A percentile compares a stretch with the other conserved stretches of the same genome.
These are phyloP conservation scores for Trachurus trachurus DNA, from an alignment of 2,797 vertebrate genomes.

Conservation along the genomic window DNA sequence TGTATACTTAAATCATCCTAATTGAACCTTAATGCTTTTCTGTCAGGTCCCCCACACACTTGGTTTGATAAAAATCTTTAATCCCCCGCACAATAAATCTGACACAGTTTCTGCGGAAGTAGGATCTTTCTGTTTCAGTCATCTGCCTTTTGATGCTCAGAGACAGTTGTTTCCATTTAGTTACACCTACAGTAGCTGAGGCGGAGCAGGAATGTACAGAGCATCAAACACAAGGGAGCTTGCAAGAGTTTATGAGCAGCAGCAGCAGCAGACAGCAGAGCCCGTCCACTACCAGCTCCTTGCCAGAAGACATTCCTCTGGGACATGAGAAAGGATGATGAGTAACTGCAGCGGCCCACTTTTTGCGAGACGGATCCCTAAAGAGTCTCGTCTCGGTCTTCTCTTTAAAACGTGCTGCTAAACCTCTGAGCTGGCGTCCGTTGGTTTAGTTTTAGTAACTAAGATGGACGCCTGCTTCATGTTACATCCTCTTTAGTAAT, in stretches of 20 bases:
- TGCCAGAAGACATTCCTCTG: conserved; percentile 46
- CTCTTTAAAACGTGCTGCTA: not conserved
- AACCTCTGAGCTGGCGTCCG: conserved; percentile 6
- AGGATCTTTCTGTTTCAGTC: conserved; percentile 21
- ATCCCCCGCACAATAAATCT: conserved; percentile 16
- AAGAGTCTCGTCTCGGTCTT: conserved; percentile 1
- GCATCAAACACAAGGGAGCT: conserved; percentile 35
- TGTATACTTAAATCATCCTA: conserved; percentile 26
- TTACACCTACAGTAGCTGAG: conserved; percentile 36
- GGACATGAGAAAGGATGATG: conserved; percentile 12
- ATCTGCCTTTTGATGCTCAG: conserved; percentile 20
- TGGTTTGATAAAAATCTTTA: conserved; percentile 22
- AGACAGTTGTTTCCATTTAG: conserved; percentile 57
- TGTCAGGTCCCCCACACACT: conserved; percentile 14
- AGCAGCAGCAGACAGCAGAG: conserved; percentile 15
- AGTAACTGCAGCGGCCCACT: conserved; percentile 15
- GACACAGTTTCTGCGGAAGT: conserved; percentile 8
- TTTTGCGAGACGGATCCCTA: not conserved
- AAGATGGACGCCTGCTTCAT: not conserved
- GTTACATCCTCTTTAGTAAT: conserved; percentile 5
- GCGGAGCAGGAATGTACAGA: conserved; percentile 41
- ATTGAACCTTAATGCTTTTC: conserved; percentile 26
- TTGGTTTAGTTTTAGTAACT: not conserved
- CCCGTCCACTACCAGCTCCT: conserved; percentile 7
- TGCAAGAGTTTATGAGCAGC: conserved; percentile 29